Conservation (phyloP, 2,113 vertebrate species). For the Onychostoma macrolepis region DNA sequence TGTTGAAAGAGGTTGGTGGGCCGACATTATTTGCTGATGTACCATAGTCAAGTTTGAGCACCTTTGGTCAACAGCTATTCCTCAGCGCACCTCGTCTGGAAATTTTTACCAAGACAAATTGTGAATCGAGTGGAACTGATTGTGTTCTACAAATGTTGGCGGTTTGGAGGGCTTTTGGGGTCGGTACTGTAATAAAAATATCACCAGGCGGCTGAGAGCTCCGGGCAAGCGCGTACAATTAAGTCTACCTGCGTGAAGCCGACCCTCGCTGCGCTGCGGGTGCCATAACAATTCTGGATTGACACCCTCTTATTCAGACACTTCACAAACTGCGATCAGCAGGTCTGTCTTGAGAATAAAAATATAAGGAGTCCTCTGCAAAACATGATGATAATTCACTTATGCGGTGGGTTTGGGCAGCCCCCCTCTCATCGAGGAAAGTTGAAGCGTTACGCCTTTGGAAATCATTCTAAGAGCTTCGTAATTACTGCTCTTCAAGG, state of each 20-base stretch:
- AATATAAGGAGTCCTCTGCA: neutral
- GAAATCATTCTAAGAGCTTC: slow-evolving; percentile 60
- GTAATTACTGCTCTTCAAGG: slow-evolving; percentile 60
- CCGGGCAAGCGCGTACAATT: slow-evolving; percentile 54
- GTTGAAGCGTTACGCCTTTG: slow-evolving; percentile 44
- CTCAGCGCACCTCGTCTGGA: neutral
- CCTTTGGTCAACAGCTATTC: neutral
- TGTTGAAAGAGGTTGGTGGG: neutral
- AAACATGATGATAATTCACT: slow-evolving; percentile 50
- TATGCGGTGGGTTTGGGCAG: slow-evolving; percentile 1
- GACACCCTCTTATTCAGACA: slow-evolving; percentile 42
- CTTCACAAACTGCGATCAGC: slow-evolving; percentile 40
- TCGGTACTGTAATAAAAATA: slow-evolving; percentile 57
- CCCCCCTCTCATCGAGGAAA: slow-evolving; percentile 8
- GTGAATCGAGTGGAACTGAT: neutral
- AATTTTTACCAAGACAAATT: neutral
- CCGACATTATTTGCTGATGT: neutral
- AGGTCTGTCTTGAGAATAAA: slow-evolving; percentile 24
- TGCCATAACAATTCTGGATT: slow-evolving; percentile 45
- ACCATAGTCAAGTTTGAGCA: neutral
- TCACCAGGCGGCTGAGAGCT: slow-evolving; percentile 50
- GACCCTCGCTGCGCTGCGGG: slow-evolving; percentile 38
- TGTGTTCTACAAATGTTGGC: slow-evolving; percentile 40
- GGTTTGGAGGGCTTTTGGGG: slow-evolving; percentile 42
- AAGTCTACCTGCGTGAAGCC: slow-evolving; percentile 52